These are phyloP conservation scores for Drosophila mayri DNA, from an alignment of 1,140 invertebrate species.

Conservation along the genomic window DNA sequence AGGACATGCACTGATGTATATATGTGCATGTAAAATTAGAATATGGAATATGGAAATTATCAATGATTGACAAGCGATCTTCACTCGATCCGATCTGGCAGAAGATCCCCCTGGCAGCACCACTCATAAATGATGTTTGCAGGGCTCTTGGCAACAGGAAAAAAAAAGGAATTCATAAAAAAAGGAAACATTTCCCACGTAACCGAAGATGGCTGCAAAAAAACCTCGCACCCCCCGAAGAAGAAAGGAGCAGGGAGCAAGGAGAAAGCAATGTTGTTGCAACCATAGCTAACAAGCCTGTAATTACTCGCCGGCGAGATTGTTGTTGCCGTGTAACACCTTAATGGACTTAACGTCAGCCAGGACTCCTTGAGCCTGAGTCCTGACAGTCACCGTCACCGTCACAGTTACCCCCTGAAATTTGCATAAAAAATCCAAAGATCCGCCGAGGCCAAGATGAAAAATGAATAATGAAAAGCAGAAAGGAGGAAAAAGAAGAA, in stretches of 20 bases:
- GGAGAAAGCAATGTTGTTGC: slow-evolving; percentile 68
- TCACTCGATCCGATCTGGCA: slow-evolving; percentile 38
- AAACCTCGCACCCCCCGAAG: slow-evolving; percentile 39
- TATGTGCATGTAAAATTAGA: not conserved
- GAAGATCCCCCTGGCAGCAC: slow-evolving; percentile 38
- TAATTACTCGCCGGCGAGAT: slow-evolving; percentile 76
- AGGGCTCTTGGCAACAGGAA: not conserved
- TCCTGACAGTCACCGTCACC: slow-evolving; percentile 12
- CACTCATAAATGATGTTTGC: slow-evolving; percentile 66
- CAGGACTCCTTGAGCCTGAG: slow-evolving; percentile 1
- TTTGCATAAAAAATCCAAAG: slow-evolving; percentile 69
- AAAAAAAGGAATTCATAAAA: slow-evolving; percentile 33
- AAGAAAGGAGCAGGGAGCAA: slow-evolving; percentile 23
- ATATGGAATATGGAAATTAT: slow-evolving; percentile 74
- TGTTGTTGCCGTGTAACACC: slow-evolving; percentile 72
- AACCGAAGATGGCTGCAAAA: slow-evolving; percentile 32
- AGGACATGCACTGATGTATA: slow-evolving; percentile 26
- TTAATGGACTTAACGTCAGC: slow-evolving; percentile 64
- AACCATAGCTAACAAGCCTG: slow-evolving; percentile 81
- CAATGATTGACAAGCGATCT: slow-evolving; percentile 76
- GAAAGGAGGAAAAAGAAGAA: slow-evolving; percentile 16
- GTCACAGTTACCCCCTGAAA: slow-evolving; percentile 39
- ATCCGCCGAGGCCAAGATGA: slow-evolving; percentile 3
- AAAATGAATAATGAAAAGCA: slow-evolving; percentile 35
- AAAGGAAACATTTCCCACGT: slow-evolving; percentile 73